phyloP scores from a whole-genome alignment of 2,888 invertebrate genomes.

The Monochamus alternatus region DNA sequence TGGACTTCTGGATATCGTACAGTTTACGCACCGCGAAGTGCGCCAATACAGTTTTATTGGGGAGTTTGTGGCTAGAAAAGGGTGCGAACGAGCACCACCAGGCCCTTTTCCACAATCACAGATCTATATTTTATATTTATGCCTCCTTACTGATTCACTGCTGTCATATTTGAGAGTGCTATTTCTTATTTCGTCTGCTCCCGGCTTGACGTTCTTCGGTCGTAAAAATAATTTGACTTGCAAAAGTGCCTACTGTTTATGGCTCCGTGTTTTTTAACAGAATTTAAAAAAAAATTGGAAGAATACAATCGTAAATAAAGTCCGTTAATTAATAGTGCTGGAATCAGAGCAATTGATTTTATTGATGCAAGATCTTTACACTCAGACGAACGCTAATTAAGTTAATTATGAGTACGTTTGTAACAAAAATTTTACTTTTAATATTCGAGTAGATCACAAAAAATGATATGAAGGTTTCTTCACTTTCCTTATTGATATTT shows the following conservation, averaged over 20 bases:
- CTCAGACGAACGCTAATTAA: too few relatives aligned
- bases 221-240: slow-evolving; percentile 56
- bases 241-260: slow-evolving; percentile 35
- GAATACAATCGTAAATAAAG: too few relatives aligned
- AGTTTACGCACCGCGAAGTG: slow-evolving; percentile 38
- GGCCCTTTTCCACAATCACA: slow-evolving; percentile 64
- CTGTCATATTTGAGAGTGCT: slow-evolving; percentile 65
- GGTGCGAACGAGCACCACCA: slow-evolving; percentile 54
- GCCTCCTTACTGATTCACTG: slow-evolving; percentile 66
- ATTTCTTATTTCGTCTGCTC: slow-evolving; percentile 63
- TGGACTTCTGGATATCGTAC: slow-evolving; percentile 60
- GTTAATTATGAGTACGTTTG: too few relatives aligned
- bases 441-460: too few relatives aligned
- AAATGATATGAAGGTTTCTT: too few relatives aligned
- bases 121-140: slow-evolving; percentile 69
- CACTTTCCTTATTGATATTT: too few relatives aligned
- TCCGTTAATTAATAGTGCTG: too few relatives aligned
- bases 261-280: slow-evolving; percentile 11
- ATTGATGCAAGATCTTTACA: too few relatives aligned
- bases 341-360: too few relatives aligned
- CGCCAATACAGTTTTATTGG: slow-evolving; percentile 59
- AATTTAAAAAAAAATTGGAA: too few relatives aligned
- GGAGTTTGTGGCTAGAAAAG: slow-evolving; percentile 51
- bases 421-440: too few relatives aligned
- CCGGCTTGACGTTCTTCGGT: slow-evolving; percentile 33